phyloP scores from a whole-genome alignment of 1,140 invertebrate genomes.

The Zaprionus kolodkinae region DNA sequence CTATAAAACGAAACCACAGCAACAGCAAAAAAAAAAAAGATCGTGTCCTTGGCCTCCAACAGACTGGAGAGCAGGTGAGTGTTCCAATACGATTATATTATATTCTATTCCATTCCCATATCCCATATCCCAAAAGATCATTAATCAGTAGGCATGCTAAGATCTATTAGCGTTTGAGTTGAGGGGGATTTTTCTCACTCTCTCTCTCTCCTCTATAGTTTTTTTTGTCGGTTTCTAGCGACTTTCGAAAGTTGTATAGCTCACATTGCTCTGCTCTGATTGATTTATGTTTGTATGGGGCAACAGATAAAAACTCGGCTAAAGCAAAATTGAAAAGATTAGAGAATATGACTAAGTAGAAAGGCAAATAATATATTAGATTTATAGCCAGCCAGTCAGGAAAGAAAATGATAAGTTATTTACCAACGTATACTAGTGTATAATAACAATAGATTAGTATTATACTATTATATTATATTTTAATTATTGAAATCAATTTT shows the following conservation, averaged over 20 bases:
- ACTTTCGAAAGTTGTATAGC: constrained; percentile 9
- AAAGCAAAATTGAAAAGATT: constrained; percentile 6
- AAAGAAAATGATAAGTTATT: not conserved
- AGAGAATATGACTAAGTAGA: not conserved
- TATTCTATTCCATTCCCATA: constrained; percentile 24
- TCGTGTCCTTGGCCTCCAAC: constrained; percentile 68
- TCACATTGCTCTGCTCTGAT: not conserved
- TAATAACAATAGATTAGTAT: too few relatives aligned
- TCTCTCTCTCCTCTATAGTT: not conserved
- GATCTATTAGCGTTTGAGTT: constrained; percentile 8
- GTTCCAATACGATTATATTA: constrained; percentile 39
- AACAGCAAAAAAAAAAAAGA: constrained; percentile 6
- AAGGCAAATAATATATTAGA: constrained; percentile 9
- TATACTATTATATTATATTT: too few relatives aligned
- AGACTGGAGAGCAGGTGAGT: constrained; percentile 63
- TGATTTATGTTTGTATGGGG: constrained; percentile 1
- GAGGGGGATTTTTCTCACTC: not conserved
- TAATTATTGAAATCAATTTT: too few relatives aligned
- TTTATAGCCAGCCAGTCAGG: constrained; percentile 20
- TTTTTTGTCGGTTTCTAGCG: constrained; percentile 3
- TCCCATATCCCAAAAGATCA: constrained; percentile 40
- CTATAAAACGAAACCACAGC: constrained; percentile 19
- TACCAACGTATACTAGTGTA: too few relatives aligned
- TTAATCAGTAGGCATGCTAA: constrained; percentile 54
- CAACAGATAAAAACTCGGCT: not conserved